Conservation (phyloP, 2,797 vertebrate genomes). For the Hipposideros larvatus region DNA sequence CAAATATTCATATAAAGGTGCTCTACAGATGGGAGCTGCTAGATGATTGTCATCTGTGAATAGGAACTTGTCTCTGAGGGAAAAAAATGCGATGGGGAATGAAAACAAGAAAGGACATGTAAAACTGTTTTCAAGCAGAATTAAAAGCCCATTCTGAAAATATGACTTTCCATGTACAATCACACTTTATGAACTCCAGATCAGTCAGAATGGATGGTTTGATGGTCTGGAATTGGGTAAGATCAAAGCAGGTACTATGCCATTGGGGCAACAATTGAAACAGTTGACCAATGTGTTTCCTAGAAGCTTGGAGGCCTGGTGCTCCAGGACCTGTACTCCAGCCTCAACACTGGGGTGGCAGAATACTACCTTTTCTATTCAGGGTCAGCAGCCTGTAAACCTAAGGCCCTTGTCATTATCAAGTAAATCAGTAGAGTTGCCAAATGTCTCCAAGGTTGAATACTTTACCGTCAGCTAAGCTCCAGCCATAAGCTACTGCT, state of each 20-base stretch:
- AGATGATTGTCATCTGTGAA: background rate
- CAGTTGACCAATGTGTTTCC: background rate
- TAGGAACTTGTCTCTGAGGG: background rate
- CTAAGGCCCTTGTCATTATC: background rate
- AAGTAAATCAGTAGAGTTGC: background rate
- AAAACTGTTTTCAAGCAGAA: background rate
- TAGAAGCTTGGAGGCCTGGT: background rate
- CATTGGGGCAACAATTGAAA: background rate
- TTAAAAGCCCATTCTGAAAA: background rate
- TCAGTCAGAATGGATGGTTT: background rate
- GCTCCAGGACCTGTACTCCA: background rate
- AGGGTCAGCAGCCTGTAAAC: background rate
- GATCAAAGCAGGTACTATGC: background rate
- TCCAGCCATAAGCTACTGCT: background rate
- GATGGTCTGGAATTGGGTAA: background rate
- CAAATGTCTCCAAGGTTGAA: background rate
- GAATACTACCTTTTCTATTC: background rate
- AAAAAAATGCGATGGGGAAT: background rate
- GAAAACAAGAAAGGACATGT: background rate
- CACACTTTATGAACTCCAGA: background rate
- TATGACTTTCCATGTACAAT: background rate
- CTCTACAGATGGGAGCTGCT: background rate
- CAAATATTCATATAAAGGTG: background rate
- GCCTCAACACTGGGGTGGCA: background rate
- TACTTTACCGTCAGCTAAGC: background rate